Evolutionary conservation across 2,797 vertebrate species (phyloP).

Genomic region (Sebastes hubbsi): DNA sequence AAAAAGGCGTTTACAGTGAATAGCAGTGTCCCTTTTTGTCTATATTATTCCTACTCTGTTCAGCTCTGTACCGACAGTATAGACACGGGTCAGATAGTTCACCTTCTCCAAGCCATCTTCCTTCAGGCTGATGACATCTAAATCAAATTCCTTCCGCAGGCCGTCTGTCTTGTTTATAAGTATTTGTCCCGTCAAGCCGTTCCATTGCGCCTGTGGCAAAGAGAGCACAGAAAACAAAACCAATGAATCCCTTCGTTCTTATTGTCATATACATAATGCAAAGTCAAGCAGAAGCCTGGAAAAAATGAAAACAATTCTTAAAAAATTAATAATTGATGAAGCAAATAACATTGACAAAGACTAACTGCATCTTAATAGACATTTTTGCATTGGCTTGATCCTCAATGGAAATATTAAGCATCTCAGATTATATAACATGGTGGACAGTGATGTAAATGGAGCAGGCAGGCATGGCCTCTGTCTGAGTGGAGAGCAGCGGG

Average conservation of each 20-base stretch:
- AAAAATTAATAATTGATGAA: constrained; percentile 53
- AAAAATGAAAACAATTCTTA: constrained; percentile 6
- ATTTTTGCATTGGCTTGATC: constrained; percentile 37
- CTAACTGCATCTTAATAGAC: constrained; percentile 37
- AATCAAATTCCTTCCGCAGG: constrained; percentile 95
- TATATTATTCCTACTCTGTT: not conserved
- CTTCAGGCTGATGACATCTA: constrained; percentile 97
- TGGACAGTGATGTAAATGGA: constrained; percentile 48
- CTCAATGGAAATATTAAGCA: constrained; percentile 16
- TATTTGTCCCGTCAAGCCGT: constrained; percentile 95
- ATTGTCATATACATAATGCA: constrained; percentile 26
- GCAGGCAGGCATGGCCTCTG: constrained; percentile 37
- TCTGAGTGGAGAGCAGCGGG: constrained; percentile 34
- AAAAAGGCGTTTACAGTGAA: not conserved
- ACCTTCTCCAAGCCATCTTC: constrained; percentile 98
- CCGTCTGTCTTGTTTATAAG: constrained; percentile 96
- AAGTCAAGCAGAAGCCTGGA: constrained; percentile 20
- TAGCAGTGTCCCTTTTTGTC: not conserved
- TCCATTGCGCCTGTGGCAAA: constrained; percentile 89
- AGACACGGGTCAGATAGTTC: constrained; percentile 50
- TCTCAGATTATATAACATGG: not conserved
- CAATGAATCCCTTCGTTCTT: constrained; percentile 13
- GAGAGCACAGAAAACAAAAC: constrained; percentile 31
- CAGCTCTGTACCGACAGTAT: not conserved
- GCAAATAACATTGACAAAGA: constrained; percentile 20